phyloP scores from a whole-genome alignment of 2,113 vertebrate genomes.

The Sakesphorus luctuosus region DNA sequence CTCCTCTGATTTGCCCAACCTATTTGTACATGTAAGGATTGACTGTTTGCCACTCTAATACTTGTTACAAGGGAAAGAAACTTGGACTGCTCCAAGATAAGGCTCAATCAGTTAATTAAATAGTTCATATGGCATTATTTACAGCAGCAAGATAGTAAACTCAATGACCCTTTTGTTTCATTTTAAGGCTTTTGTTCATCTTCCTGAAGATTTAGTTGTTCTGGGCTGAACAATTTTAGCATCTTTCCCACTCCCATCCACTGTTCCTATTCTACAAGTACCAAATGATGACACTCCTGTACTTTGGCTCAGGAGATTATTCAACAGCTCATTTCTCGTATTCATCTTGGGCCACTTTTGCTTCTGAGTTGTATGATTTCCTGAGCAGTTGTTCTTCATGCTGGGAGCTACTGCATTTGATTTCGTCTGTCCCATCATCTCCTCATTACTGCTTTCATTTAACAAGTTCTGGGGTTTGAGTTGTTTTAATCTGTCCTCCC shows the following conservation, averaged over 20 bases:
- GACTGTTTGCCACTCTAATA: not conserved
- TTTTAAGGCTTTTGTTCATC: not conserved
- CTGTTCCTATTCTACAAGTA: not conserved
- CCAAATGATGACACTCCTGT: not conserved
- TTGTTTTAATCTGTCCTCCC: not conserved
- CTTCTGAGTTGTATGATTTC: not conserved
- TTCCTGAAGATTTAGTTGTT: not conserved
- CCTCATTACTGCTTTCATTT: not conserved
- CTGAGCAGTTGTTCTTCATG: not conserved
- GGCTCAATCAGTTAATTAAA: not conserved
- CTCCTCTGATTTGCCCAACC: not conserved
- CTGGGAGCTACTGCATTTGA: not conserved
- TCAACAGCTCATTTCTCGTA: not conserved
- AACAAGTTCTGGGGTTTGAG: not conserved
- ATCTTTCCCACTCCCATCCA: fast-evolving
- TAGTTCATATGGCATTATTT: not conserved
- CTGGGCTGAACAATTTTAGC: not conserved
- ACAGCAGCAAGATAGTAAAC: not conserved
- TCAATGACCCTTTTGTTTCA: not conserved
- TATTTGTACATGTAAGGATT: not conserved
- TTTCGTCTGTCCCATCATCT: not conserved
- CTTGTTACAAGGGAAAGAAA: not conserved
- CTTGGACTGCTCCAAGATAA: not conserved
- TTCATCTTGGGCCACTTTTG: not conserved
- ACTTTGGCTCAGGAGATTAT: not conserved